Base-by-base conservation (phyloP, 2,888 invertebrate genomes). In the Drosophila recens region DNA sequence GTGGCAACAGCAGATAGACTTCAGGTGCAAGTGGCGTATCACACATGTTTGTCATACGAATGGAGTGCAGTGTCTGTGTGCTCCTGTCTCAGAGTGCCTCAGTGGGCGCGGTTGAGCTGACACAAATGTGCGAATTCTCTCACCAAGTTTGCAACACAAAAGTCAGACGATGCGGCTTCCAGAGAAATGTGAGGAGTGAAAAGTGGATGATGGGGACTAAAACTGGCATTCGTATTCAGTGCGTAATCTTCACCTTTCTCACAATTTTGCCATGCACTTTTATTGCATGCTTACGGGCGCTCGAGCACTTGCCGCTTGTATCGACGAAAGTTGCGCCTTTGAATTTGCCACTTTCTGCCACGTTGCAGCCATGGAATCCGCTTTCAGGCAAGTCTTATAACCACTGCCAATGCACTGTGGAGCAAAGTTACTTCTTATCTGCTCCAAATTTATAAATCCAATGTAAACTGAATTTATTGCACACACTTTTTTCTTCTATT, bases 201-300 rank as follows among this genome's bases (percentile, higher is more conserved):
- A 13, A 38, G 53, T 17, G 6, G 27, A 36, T 38, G 33, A 11
- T 61, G 46, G 71, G 64, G 40, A 56, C n/a, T 49, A 67, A 67
- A 61, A 69, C 52, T 65, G 66, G 43, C 64, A 79, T 82, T 88
- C 78, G 57, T 76, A 89, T 84, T 89, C 87, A 89, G 84, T 89
- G 85, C 85, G 85, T 87, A 89, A 89, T 85, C 89, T 79, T 87
- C 82, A 81, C 87, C 89, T 81, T 75, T 82, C 89, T 71, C 84
- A 75, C 83, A 72, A 69, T 74, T 80, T 73, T 68, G 53, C 71
- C 65, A 66, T 81, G 85, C 74, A 76, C 84, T 89, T 85, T 85
- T 81, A 85, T 84, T 89, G 79, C 89, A 80, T 74, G 68, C 73
- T 84, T 67, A 61, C 49, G 42, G 69, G 23, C 51, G 61, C 45